Conservation (phyloP, 2,888 invertebrate genomes). For the Glyphotaelius pellucidus region DNA sequence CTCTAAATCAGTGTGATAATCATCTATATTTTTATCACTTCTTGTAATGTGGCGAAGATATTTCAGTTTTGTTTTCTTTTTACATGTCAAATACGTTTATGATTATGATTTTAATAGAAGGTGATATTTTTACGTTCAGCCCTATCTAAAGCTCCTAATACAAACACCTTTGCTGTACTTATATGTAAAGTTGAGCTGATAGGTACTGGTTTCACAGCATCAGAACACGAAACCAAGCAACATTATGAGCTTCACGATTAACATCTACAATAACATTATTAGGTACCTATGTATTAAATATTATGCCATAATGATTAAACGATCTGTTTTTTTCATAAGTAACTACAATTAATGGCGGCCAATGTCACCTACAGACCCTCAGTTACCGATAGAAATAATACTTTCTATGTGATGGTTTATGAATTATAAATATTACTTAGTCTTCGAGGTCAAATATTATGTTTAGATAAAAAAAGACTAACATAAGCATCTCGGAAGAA, state of each 20-base stretch:
- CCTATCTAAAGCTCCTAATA: background rate
- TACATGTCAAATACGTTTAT: too few species aligned
- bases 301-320: background rate
- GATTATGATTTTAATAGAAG: too few species aligned
- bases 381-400: background rate
- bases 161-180: background rate
- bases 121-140: background rate
- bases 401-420: background rate
- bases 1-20: too few species aligned
- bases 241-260: background rate
- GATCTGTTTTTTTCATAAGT: background rate
- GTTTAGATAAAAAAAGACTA: background rate
- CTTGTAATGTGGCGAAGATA: too few species aligned
- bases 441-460: background rate
- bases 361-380: background rate
- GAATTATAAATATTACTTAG: background rate
- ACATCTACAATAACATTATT: background rate
- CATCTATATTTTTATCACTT: too few species aligned
- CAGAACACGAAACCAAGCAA: background rate
- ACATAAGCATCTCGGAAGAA: background rate
- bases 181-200: background rate
- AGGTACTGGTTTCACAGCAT: conserved; percentile 2
- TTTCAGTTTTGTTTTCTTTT: too few species aligned
- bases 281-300: background rate
- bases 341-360: background rate